phyloP scores from a whole-genome alignment of 1,140 invertebrate genomes.

The Monomorium pharaonis region DNA sequence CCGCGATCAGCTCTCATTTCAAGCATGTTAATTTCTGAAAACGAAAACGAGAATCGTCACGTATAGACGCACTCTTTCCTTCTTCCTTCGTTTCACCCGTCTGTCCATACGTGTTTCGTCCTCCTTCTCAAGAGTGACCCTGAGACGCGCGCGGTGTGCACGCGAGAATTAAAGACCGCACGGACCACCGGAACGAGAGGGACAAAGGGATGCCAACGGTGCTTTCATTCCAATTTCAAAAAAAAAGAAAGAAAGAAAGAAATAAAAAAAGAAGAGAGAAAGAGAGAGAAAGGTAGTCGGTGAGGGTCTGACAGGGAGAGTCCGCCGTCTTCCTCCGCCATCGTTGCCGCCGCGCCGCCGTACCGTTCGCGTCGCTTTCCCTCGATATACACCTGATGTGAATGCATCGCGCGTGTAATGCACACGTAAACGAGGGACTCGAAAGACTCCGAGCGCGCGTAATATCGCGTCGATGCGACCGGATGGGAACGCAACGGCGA shows the following conservation, averaged over 20 bases:
- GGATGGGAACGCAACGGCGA: conserved; percentile 61
- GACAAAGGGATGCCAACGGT: conserved; percentile 60
- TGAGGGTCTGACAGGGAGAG: conserved; percentile 19
- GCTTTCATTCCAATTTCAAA: conserved; percentile 64
- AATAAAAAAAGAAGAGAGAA: neutral
- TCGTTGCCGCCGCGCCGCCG: neutral
- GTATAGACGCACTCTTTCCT: neutral
- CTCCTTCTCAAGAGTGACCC: conserved; percentile 53
- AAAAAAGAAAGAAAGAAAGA: neutral
- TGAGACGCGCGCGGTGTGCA: conserved; percentile 41
- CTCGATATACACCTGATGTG: conserved; percentile 54
- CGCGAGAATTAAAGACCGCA: conserved; percentile 65
- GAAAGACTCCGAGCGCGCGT: conserved; percentile 43
- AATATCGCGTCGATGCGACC: conserved; percentile 57
- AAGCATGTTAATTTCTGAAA: conserved; percentile 25
- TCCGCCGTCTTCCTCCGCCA: neutral
- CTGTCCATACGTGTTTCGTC: neutral
- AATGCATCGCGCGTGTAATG: conserved; percentile 47
- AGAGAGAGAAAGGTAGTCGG: neutral
- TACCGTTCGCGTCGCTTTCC: conserved; percentile 65
- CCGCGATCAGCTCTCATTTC: conserved; percentile 30
- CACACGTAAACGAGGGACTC: conserved; percentile 50
- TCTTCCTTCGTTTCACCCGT: conserved; percentile 20
- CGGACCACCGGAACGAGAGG: conserved; percentile 52
- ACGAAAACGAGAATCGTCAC: conserved; percentile 47